Evolutionary conservation across 2,797 vertebrate genomes (phyloP), one percentile per base, ranked within the genome.

Genomic region (Pangasius mekongensis): DNA sequence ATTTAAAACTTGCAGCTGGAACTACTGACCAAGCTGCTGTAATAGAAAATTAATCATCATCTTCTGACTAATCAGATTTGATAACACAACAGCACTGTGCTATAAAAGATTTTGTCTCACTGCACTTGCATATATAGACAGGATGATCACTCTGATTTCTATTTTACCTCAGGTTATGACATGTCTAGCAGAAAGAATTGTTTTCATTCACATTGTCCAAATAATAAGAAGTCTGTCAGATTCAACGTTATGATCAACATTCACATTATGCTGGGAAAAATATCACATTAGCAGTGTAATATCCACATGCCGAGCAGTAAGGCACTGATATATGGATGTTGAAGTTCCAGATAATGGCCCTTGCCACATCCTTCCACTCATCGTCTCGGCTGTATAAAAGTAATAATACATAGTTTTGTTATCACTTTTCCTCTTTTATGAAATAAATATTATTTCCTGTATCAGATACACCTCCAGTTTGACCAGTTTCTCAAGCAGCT

Each of bases 341-440:
- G 27, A 67, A 22, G 82, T 22, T 84, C 30, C 58, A 77, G 18
- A 88, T 88, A 67, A 60, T 49, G 24, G 22, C 69, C 20, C 69
- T 64, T 83, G 81, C 67, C 82, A 83, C 82, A 33, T 83, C 62
- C 43, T 49, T 83, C 82, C 82, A 67, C 39, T 66, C 62, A 33
- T 76, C 54, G 2, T 87, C 39, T 84, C 82, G 77, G 24, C 71
- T 18, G 22, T 39, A 71, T 54, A 71, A 77, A 88, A 88, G 71
- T 66, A 77, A 87, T 74, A 58, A 71, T 87, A 60, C 13, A 84
- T 71, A 22, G 14, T 52, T 87, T 74, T 86, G 60, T 66, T 39
- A 86, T 87, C 47, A 39, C 49, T 20, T 66, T 52, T 66, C 47
- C 60, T 24, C 66, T 5, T 60, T 87, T 33, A 52, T 64, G 36